phyloP scores from a whole-genome alignment of 2,113 vertebrate species.

The Mastomys natalensis region DNA sequence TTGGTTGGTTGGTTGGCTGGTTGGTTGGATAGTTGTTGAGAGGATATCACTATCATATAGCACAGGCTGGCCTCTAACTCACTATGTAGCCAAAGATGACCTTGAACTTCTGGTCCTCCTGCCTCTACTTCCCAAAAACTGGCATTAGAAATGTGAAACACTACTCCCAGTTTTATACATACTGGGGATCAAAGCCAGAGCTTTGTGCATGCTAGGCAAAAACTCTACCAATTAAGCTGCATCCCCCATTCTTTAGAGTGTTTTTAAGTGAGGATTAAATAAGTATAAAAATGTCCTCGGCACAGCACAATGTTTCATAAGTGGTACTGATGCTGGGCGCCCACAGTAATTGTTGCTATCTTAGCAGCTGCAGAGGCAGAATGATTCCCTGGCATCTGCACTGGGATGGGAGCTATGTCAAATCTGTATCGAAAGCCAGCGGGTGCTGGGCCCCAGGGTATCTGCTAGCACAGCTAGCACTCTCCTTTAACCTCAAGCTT shows the following conservation, averaged over 20 bases:
- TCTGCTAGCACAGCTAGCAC: neutral
- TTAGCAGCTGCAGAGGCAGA: neutral
- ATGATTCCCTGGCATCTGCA: neutral
- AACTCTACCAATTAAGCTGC: neutral
- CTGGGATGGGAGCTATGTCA: neutral
- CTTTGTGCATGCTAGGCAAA: neutral
- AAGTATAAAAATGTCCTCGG: conserved; percentile 9
- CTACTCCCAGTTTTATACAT: neutral
- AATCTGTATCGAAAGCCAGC: neutral
- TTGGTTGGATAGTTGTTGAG: neutral
- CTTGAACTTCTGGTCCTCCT: neutral
- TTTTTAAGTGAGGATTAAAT: conserved; percentile 21
- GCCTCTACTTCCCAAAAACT: neutral
- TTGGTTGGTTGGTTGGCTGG: neutral
- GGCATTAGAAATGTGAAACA: neutral
- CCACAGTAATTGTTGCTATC: neutral
- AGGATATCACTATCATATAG: neutral
- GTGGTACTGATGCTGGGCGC: neutral
- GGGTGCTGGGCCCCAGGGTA: neutral
- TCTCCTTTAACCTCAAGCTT: conserved; percentile 36
- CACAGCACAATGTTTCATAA: neutral
- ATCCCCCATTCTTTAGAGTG: no score
- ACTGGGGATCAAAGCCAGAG: neutral
- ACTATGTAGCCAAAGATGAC: neutral
- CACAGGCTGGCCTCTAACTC: neutral